Conservation (phyloP, 2,888 invertebrate genomes). For the Volucella inflata region DNA sequence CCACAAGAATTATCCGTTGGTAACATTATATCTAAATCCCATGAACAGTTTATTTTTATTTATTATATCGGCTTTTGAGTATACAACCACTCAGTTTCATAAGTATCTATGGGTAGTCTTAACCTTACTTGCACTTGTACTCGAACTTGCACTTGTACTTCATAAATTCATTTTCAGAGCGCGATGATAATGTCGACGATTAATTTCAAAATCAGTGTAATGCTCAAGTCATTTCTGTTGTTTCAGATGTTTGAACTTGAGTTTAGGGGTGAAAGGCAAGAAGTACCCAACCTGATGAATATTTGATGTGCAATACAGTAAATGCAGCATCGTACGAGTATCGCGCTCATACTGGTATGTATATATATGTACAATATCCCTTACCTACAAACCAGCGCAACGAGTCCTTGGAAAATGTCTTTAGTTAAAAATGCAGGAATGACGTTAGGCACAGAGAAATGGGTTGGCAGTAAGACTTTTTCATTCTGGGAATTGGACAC, state of each 20-base stretch:
- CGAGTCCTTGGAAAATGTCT: constrained; percentile 11
- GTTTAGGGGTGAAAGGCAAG: neutral
- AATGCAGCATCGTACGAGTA: neutral
- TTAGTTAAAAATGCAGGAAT: constrained; percentile 26
- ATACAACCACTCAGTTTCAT: too few species aligned
- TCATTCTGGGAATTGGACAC: neutral
- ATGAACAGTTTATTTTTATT: neutral
- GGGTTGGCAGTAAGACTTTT: neutral
- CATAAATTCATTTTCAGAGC: constrained; percentile 8
- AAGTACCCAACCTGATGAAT: constrained; percentile 32
- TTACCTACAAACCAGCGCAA: neutral
- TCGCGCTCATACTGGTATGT: too few species aligned
- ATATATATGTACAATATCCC: too few species aligned
- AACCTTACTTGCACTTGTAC: neutral
- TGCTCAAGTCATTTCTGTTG: constrained; percentile 36
- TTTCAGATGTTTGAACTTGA: constrained; percentile 17
- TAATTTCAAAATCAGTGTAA: constrained; percentile 50
- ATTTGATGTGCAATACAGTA: constrained; percentile 28
- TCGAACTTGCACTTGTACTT: constrained; percentile 9
- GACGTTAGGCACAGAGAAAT: neutral
- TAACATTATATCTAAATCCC: constrained; percentile 6
- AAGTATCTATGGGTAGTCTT: too few species aligned
- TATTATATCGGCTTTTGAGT: neutral
- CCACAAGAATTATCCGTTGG: constrained; percentile 35
- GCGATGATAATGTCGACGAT: constrained; percentile 8